These are phyloP conservation scores for Delichon dasypus DNA, from an alignment of 2,797 vertebrate genomes.

Conservation along the genomic window DNA sequence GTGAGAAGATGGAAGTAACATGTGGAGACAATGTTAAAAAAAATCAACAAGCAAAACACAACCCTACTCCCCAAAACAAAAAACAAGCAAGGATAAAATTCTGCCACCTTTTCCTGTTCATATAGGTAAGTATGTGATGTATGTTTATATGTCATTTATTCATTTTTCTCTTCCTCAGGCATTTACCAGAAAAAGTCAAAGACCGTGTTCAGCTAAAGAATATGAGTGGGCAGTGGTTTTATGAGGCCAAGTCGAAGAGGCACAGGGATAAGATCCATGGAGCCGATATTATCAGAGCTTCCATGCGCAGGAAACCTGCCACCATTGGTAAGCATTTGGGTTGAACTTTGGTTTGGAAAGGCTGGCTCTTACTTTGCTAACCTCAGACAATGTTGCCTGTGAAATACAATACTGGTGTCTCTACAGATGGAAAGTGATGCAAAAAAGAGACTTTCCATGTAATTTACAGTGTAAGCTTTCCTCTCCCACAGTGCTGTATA, in stretches of 20 bases:
- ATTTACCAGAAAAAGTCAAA: constrained; percentile 79
- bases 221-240: constrained; percentile 97
- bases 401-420: neutral
- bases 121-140: neutral
- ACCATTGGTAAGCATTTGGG: constrained; percentile 75
- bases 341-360: neutral
- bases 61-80: neutral
- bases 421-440: neutral
- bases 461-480: neutral
- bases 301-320: constrained; percentile 82
- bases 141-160: neutral
- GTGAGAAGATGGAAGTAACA: neutral
- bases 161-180: constrained; percentile 61
- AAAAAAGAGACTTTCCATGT: neutral
- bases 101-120: neutral
- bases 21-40: neutral
- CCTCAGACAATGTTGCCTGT: neutral
- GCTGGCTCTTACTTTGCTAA: neutral
- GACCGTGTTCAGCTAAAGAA: constrained; percentile 84
- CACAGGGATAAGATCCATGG: constrained; percentile 90
- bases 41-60: neutral
- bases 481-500: neutral
- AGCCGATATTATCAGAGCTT: constrained; percentile 88
- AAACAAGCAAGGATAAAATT: neutral
- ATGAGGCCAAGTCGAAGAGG: constrained; percentile 89